These are phyloP conservation scores for Epinephelus awoara DNA, from an alignment of 2,797 vertebrate genomes.

Conservation along the genomic window DNA sequence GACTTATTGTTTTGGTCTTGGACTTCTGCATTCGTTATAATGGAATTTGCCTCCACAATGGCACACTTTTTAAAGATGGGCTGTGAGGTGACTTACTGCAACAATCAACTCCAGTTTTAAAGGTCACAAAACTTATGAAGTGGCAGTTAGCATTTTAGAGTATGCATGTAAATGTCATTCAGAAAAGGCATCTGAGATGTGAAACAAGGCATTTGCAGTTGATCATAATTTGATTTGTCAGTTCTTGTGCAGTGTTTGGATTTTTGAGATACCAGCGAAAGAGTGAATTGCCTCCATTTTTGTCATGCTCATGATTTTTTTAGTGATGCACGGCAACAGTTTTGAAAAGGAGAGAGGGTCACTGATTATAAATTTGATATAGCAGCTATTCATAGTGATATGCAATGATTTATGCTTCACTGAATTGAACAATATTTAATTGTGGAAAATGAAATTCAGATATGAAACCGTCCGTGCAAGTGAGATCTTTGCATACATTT, in stretches of 20 bases:
- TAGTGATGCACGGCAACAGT: background rate
- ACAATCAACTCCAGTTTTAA: slow-evolving; percentile 22
- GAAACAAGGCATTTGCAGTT: slow-evolving; percentile 4
- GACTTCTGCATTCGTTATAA: background rate
- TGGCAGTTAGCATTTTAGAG: slow-evolving; percentile 13
- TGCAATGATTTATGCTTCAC: background rate
- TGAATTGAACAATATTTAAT: slow-evolving; percentile 10
- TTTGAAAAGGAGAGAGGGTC: background rate
- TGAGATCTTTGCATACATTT: slow-evolving; percentile 2
- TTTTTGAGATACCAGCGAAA: slow-evolving; percentile 5
- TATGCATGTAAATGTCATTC: slow-evolving; percentile 15
- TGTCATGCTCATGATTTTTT: background rate
- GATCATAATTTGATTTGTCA: background rate
- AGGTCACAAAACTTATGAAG: slow-evolving; percentile 21
- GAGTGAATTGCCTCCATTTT: slow-evolving; percentile 12
- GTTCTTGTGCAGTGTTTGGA: background rate
- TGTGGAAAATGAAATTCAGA: background rate
- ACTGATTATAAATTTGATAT: background rate
- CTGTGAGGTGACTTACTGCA: background rate
- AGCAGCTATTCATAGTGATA: background rate
- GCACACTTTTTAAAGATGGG: background rate
- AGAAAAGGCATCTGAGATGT: slow-evolving; percentile 6
- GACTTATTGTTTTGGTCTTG: slow-evolving; percentile 6
- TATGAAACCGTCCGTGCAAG: background rate
- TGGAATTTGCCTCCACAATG: background rate